Evolutionary conservation across 1,140 invertebrate genomes (phyloP).

Genomic region (Asbolus verrucosus): DNA sequence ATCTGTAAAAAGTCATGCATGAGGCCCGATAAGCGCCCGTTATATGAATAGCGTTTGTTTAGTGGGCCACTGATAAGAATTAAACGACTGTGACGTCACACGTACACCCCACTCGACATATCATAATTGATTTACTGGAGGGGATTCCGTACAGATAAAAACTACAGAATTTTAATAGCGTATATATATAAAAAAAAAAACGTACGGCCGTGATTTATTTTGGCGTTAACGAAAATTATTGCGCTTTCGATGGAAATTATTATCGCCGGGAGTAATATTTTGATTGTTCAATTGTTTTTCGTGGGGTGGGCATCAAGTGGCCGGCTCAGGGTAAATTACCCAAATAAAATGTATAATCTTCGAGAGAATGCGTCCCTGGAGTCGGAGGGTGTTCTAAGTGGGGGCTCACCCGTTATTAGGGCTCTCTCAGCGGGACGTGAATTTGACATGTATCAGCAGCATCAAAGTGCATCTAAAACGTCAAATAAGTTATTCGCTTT

Average conservation of each 20-base stretch:
- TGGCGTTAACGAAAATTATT: neutral
- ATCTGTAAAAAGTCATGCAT: constrained; percentile 56
- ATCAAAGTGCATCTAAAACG: constrained; percentile 31
- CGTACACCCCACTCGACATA: constrained; percentile 50
- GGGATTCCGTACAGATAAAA: constrained; percentile 39
- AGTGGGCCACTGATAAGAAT: constrained; percentile 53
- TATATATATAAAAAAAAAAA: constrained; percentile 30
- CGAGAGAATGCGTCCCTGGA: constrained; percentile 32
- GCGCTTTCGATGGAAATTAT: too few species aligned
- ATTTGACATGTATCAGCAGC: constrained; percentile 34
- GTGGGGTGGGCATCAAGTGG: constrained; percentile 23
- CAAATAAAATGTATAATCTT: constrained; percentile 42
- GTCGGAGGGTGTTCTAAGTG: constrained; percentile 34
- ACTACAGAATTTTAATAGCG: constrained; percentile 39
- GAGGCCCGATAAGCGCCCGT: constrained; percentile 52
- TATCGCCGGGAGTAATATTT: too few species aligned
- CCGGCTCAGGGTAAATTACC: constrained; percentile 25
- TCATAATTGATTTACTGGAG: constrained; percentile 54
- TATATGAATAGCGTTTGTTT: constrained; percentile 55
- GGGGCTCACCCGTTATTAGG: constrained; percentile 37
- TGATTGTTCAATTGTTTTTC: constrained; percentile 13
- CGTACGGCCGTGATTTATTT: constrained; percentile 24
- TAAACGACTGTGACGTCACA: constrained; percentile 54
- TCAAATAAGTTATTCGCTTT: constrained; percentile 12
- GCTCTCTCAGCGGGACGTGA: constrained; percentile 16